phyloP scores from a whole-genome alignment of 1,140 invertebrate species.

The Acromyrmex echinatior region DNA sequence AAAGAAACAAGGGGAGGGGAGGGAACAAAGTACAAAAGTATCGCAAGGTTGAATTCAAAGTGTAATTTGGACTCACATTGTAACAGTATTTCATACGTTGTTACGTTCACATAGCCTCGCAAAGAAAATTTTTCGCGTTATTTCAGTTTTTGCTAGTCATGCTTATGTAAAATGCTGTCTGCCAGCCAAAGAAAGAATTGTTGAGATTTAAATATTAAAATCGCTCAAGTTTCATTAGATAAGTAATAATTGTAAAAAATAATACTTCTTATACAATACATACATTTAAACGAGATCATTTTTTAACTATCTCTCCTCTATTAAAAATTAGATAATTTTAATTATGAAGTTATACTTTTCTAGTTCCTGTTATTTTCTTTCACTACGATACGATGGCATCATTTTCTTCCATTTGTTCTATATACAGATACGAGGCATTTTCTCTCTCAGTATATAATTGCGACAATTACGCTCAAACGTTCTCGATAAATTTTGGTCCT shows the following conservation, averaged over 20 bases:
- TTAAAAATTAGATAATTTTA: conserved; percentile 1
- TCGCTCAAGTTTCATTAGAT: not conserved
- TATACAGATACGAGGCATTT: not conserved
- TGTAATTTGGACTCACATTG: conserved; percentile 17
- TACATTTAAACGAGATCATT: not conserved
- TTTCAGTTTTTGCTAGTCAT: not conserved
- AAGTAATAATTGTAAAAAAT: not conserved
- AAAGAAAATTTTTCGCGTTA: conserved; percentile 14
- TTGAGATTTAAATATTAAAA: conserved; percentile 12
- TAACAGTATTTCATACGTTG: conserved; percentile 31
- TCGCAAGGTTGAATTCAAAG: conserved; percentile 21
- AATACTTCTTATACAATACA: not conserved
- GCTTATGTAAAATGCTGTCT: not conserved
- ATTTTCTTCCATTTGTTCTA: conserved; percentile 4
- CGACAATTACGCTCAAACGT: conserved; percentile 51
- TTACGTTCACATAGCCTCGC: not conserved
- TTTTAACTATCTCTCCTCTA: not conserved
- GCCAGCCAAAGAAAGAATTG: not conserved
- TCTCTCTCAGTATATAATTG: conserved; percentile 18
- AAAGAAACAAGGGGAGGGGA: not conserved
- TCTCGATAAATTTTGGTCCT: conserved; percentile 37
- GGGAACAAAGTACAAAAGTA: not conserved
- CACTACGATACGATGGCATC: not conserved
- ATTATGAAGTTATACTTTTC: not conserved
- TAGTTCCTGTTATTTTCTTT: not conserved